phyloP scores from a whole-genome alignment of 2,113 vertebrate species.

The Micronisus gabar region DNA sequence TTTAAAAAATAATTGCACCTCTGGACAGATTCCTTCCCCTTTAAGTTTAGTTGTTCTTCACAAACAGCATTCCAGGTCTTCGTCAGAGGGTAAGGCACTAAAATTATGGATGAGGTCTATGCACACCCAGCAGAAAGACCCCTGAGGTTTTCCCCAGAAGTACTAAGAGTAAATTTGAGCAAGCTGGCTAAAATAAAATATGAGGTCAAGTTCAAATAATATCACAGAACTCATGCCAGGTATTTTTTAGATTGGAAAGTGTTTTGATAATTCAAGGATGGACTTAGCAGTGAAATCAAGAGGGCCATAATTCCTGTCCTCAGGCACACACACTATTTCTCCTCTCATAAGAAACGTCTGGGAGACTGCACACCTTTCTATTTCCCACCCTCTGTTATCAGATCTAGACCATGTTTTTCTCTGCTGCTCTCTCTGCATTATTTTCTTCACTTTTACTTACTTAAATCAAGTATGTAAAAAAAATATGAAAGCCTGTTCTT shows the following conservation, averaged over 20 bases:
- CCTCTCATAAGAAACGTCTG: neutral
- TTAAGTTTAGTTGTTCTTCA: neutral
- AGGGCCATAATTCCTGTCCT: neutral
- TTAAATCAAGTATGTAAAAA: neutral
- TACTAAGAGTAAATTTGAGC: neutral
- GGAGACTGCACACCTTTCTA: neutral
- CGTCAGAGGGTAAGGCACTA: neutral
- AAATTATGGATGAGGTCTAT: neutral
- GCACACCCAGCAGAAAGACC: neutral
- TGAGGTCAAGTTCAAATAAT: neutral
- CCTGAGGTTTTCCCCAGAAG: neutral
- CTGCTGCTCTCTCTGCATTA: neutral
- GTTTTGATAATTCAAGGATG: neutral
- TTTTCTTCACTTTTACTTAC: neutral
- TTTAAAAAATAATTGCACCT: neutral
- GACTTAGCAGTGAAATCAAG: neutral
- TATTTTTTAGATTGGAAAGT: neutral
- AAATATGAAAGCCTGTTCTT: neutral
- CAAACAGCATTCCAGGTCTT: neutral
- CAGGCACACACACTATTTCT: neutral
- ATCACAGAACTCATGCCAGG: neutral
- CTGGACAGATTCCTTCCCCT: neutral
- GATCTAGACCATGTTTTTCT: neutral
- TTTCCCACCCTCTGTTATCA: neutral
- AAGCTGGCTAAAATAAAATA: neutral